Evolutionary conservation across 2,797 vertebrate species (phyloP).

Genomic region (Notolabrus celidotus): DNA sequence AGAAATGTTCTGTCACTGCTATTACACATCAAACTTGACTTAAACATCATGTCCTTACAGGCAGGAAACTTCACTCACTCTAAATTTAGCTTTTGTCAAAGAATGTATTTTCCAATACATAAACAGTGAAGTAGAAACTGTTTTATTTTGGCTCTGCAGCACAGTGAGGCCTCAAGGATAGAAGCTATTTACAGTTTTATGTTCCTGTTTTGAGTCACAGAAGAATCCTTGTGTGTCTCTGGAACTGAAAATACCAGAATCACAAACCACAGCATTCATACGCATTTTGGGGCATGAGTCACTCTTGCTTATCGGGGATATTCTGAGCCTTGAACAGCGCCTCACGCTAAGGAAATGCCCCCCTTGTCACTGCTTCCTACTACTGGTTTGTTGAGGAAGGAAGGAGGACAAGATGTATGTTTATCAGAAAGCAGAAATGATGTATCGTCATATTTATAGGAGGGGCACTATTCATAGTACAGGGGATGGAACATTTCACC

Average conservation of each 20-base stretch:
- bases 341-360: conserved; percentile 59
- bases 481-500: conserved; percentile 46
- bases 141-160: conserved; percentile 18
- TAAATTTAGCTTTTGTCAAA: conserved; percentile 56
- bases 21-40: conserved; percentile 41
- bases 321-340: conserved; percentile 11
- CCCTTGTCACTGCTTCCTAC: conserved; percentile 53
- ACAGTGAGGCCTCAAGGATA: background rate
- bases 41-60: conserved; percentile 28
- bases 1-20: conserved; percentile 21
- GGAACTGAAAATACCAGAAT: background rate
- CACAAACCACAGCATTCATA: conserved; percentile 25
- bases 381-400: conserved; percentile 38
- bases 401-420: conserved; percentile 49
- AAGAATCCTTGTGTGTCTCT: background rate
- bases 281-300: conserved; percentile 11
- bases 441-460: conserved; percentile 37
- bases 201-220: conserved; percentile 58
- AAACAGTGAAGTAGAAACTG: conserved; percentile 40
- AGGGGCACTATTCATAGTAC: conserved; percentile 25
- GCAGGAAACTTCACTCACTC: conserved; percentile 45
- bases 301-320: conserved; percentile 36
- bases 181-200: background rate
- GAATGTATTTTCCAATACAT: conserved; percentile 21
- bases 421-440: conserved; percentile 54